phyloP scores from a whole-genome alignment of 2,888 invertebrate genomes.

The Subacronicta megacephala region DNA sequence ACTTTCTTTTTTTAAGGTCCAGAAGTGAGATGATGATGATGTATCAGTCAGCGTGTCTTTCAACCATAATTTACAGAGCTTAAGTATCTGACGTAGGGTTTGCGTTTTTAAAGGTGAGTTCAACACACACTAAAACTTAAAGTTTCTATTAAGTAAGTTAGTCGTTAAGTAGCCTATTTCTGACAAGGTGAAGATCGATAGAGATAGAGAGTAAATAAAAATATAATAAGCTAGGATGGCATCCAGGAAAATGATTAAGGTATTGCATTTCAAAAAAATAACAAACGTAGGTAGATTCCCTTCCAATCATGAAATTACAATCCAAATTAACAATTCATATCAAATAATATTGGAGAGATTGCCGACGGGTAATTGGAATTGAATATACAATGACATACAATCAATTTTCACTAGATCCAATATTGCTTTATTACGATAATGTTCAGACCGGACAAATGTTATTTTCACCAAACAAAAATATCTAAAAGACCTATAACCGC shows the following conservation, averaged over 20 bases:
- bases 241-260: neutral
- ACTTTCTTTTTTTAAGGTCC: no score
- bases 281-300: neutral
- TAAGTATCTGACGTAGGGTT: no score
- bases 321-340: constrained; percentile 25
- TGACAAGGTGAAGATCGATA: neutral
- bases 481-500: no score
- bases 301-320: constrained; percentile 19
- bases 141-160: no score
- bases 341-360: constrained; percentile 27
- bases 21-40: no score
- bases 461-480: neutral
- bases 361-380: constrained; percentile 33
- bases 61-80: no score
- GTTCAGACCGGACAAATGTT: neutral
- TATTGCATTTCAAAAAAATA: constrained; percentile 1
- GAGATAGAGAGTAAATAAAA: neutral
- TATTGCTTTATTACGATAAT: neutral
- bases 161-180: no score
- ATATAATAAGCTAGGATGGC: neutral
- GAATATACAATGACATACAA: constrained; percentile 14
- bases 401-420: constrained; percentile 22
- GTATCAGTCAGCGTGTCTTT: no score
- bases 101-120: no score
- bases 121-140: no score